Evolutionary conservation across 2,797 vertebrate genomes (phyloP).

Genomic region (Lithobates pipiens): DNA sequence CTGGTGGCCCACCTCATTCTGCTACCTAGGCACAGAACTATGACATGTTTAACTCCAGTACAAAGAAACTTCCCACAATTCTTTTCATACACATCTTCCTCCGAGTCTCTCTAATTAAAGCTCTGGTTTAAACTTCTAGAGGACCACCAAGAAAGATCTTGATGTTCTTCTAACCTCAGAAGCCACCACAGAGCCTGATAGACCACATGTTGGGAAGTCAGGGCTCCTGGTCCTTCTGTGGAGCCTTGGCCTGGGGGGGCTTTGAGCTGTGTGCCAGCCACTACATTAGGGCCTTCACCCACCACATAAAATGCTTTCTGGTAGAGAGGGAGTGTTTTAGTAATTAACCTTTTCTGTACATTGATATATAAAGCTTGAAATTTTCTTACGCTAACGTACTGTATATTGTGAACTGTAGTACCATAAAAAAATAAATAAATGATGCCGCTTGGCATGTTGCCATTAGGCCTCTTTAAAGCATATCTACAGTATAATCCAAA

Average conservation of each 20-base stretch:
- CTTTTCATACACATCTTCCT: conserved; percentile 15
- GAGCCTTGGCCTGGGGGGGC: conserved; percentile 12
- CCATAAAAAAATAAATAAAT: no score
- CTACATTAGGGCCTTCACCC: background rate
- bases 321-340: background rate
- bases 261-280: conserved; percentile 29
- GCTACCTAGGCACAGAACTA: background rate
- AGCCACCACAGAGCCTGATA: conserved; percentile 22
- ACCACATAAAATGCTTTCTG: conserved; percentile 12
- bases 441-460: no score
- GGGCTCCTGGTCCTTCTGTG: conserved; percentile 26
- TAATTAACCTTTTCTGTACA: background rate
- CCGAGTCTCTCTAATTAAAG: conserved; percentile 44
- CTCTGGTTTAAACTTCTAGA: conserved; percentile 19
- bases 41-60: conserved; percentile 7
- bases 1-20: background rate
- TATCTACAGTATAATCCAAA: no score
- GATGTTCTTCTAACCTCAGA: conserved; percentile 49
- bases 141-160: conserved; percentile 52
- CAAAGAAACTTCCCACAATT: conserved; percentile 27
- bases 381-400: background rate
- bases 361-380: background rate
- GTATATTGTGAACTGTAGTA: background rate
- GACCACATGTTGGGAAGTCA: conserved; percentile 45
- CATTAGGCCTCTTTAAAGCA: no score